Conservation (phyloP, 2,113 vertebrate genomes). For the Pomatorhinus ruficollis region DNA sequence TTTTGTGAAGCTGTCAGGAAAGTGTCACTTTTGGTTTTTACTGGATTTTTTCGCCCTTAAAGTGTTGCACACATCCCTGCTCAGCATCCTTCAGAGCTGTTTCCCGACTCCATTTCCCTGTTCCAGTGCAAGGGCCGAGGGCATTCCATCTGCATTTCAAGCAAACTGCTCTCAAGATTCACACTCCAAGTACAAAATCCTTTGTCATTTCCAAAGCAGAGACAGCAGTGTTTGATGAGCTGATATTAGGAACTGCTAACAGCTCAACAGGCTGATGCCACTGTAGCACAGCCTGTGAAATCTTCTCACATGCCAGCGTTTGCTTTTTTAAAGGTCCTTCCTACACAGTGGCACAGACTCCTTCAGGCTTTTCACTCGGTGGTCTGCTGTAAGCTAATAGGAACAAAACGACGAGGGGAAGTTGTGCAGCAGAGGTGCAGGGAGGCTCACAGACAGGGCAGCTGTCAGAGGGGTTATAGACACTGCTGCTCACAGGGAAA, state of each 20-base stretch:
- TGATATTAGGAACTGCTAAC: background rate
- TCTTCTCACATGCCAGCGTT: background rate
- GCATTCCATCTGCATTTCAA: background rate
- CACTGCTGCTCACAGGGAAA: background rate
- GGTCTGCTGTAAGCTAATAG: background rate
- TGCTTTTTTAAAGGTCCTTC: background rate
- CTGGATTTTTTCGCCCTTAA: background rate
- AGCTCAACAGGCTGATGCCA: background rate
- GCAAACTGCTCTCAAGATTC: background rate
- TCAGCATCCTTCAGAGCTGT: background rate
- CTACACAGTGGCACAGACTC: background rate
- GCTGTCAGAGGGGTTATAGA: background rate
- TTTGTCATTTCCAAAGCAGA: background rate
- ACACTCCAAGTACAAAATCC: background rate
- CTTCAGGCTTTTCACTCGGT: background rate
- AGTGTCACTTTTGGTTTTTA: background rate
- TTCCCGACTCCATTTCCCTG: background rate
- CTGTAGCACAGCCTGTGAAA: background rate
- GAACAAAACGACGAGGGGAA: background rate
- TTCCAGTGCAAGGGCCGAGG: background rate
- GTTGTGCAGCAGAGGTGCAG: background rate
- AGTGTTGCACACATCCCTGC: background rate
- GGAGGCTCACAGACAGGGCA: background rate
- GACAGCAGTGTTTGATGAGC: background rate
- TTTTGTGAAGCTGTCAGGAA: background rate